Conservation (phyloP, 2,888 invertebrate species). For the Electrophaes corylata region DNA sequence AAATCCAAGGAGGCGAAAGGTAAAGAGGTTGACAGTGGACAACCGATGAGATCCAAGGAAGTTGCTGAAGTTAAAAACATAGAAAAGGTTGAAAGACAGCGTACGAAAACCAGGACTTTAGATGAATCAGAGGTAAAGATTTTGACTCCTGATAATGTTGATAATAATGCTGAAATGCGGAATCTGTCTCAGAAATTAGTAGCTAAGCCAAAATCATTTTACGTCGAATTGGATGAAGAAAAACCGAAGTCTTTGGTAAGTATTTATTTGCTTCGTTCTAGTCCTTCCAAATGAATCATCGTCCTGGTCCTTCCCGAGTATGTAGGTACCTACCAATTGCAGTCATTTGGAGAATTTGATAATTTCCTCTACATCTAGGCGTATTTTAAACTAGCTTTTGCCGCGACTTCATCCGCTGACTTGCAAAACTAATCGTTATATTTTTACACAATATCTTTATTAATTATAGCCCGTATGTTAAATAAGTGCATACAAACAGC, state of each 20-base stretch:
- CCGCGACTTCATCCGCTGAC: too few relatives aligned
- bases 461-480: too few relatives aligned
- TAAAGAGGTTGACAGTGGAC: constrained; percentile 26
- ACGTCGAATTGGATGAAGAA: constrained; percentile 60
- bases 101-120: constrained; percentile 73
- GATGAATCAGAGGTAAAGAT: constrained; percentile 74
- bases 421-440: too few relatives aligned
- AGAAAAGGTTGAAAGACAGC: constrained; percentile 45
- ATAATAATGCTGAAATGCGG: constrained; percentile 70
- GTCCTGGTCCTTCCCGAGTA: too few relatives aligned
- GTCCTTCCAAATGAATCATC: too few relatives aligned
- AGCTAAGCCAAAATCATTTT: constrained; percentile 74
- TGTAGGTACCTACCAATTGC: too few relatives aligned
- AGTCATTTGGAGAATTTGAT: too few relatives aligned
- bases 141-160: constrained; percentile 57
- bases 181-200: constrained; percentile 58
- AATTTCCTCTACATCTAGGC: too few relatives aligned
- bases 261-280: too few relatives aligned
- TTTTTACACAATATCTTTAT: too few relatives aligned
- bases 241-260: constrained; percentile 49
- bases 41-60: constrained; percentile 31
- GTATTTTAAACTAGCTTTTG: too few relatives aligned
- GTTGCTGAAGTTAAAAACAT: constrained; percentile 26
- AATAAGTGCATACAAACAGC: not conserved
- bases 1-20: constrained; percentile 37